Evolutionary conservation across 2,797 vertebrate genomes (phyloP).

Genomic region (Pangasius larnaudii): DNA sequence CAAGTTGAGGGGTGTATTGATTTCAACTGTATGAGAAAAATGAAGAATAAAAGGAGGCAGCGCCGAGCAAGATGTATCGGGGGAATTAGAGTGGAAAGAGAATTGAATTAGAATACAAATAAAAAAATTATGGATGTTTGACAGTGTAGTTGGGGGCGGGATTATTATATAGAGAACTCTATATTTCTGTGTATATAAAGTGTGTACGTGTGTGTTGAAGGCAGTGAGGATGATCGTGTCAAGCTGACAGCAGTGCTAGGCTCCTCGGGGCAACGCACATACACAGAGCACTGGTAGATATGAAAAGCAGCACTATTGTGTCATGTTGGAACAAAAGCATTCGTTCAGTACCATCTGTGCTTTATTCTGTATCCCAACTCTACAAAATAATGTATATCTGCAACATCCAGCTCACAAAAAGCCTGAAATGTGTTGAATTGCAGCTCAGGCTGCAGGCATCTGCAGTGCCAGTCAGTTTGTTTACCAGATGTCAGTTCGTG

Average conservation of each 20-base stretch:
- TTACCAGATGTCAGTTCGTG: conserved; percentile 19
- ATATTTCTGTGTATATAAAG: background rate
- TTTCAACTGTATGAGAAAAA: conserved; percentile 34
- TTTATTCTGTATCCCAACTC: conserved; percentile 12
- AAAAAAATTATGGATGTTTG: conserved; percentile 20
- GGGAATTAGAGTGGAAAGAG: conserved; percentile 3
- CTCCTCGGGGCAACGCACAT: background rate
- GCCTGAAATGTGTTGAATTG: background rate
- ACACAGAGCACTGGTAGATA: background rate
- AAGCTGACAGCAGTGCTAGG: conserved; percentile 21
- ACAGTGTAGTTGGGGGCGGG: background rate
- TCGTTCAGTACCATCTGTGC: conserved; percentile 13
- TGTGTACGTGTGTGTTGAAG: background rate
- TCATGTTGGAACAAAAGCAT: conserved; percentile 24
- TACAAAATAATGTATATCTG: background rate
- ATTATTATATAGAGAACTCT: background rate
- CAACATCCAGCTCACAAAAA: background rate
- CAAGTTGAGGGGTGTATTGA: conserved; percentile 25
- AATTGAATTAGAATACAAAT: conserved; percentile 28
- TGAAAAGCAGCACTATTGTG: conserved; percentile 20
- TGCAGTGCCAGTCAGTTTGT: conserved; percentile 23
- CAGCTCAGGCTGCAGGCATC: background rate
- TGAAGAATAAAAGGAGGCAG: conserved; percentile 6
- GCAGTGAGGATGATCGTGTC: background rate
- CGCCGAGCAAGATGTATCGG: background rate